Conservation (phyloP, 2,113 vertebrate genomes). For the Clupea harengus region DNA sequence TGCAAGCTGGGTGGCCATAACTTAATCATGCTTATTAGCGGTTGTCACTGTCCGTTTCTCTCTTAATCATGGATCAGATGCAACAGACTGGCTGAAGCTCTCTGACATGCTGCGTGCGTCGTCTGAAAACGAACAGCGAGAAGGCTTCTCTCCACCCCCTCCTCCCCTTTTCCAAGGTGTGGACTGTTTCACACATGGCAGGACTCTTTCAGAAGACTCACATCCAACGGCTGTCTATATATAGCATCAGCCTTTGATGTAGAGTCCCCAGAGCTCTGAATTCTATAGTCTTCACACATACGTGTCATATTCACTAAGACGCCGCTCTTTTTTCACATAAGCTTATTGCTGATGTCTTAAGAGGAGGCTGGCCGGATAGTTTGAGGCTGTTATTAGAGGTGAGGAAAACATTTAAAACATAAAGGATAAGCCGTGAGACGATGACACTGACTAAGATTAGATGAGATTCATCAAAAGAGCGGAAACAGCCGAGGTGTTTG, state of each 20-base stretch:
- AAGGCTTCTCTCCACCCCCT: background rate
- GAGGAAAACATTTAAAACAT: conserved; percentile 59
- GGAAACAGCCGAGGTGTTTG: conserved; percentile 44
- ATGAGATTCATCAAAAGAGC: conserved; percentile 62
- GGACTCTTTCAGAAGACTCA: background rate
- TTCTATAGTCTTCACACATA: background rate
- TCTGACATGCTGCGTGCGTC: background rate
- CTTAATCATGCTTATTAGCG: conserved; percentile 68
- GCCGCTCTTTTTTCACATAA: background rate
- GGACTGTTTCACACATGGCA: background rate
- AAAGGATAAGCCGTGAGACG: conserved; percentile 51
- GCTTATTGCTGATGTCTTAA: background rate
- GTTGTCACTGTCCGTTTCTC: conserved; percentile 67
- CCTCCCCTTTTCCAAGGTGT: too few relatives aligned
- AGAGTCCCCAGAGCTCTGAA: background rate
- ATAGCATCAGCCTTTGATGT: background rate
- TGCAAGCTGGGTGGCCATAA: conserved; percentile 45
- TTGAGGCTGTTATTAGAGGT: background rate
- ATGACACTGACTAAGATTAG: conserved; percentile 51
- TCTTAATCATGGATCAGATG: conserved; percentile 22
- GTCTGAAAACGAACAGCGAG: background rate
- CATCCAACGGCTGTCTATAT: background rate
- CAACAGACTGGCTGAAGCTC: background rate
- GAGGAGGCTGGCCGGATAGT: background rate
- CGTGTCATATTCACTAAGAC: background rate